Base-by-base conservation (phyloP, 1,140 invertebrate genomes). In the Dreissena polymorpha region DNA sequence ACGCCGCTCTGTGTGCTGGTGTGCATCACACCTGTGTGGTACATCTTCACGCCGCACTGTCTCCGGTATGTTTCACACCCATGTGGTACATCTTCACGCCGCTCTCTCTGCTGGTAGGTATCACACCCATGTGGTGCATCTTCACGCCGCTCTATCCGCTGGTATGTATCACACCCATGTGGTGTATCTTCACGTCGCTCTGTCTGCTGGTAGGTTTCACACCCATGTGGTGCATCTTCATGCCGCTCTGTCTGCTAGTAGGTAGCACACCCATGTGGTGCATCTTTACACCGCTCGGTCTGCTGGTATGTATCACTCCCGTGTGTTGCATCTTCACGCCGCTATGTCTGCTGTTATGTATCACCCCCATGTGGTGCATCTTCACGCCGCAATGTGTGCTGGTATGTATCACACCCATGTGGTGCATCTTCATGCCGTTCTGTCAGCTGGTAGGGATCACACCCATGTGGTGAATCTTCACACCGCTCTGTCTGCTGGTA, bases 81-180 rank as follows among this genome's bases (percentile, higher is more conserved):
- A 55, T 78, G 65, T 78, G 75, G 75, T 78, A 63, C 51, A 13
- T 78, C 21, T 8, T 78, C 29, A 78, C 75, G 7, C 75, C 75
- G 13, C 39, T 78, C 14, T 65, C 63, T 50, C 29, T 78, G 18
- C 29, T 78, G 72, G 72, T 75, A 25, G 25, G 72, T 75, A 25
- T 78, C 25, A 63, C 64, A 21, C 64, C 65, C 12, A 55, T 78
- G 65, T 78, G 75, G 75, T 78, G 75, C 51, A 13, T 78, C 21
- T 8, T 78, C 29, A 78, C 75, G 7, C 75, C 75, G 13, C 39
- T 78, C 14, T 65, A 63, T 50, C 29, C 68, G 18, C 29, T 78
- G 72, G 72, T 75, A 25, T 13, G 72, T 75, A 25, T 60, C 57
- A 18, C n/a, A n/a, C n/a, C n/a, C n/a, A n/a, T n/a, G n/a, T n/a